Percentiles rank a stretch among this genome's conserved stretches.
Conservation (phyloP, 2,888 invertebrate species). For the Boloria euphrosyne region DNA sequence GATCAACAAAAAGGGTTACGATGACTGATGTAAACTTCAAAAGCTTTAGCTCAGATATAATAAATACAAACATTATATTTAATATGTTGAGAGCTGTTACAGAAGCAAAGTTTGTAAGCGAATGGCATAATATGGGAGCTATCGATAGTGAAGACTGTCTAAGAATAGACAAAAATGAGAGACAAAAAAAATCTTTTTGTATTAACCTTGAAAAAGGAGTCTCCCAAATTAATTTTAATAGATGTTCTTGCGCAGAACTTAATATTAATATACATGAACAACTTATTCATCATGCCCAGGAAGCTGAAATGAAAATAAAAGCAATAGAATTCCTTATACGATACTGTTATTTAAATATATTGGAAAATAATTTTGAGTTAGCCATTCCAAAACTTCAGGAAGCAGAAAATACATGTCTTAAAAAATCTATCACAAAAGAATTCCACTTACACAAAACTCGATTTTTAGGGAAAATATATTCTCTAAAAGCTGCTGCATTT, state of each 20-base stretch:
- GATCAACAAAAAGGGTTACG: conserved; percentile 63
- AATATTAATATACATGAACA: conserved; percentile 67
- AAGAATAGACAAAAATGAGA: conserved; percentile 43
- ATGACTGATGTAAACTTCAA: conserved; percentile 52
- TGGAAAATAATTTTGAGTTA: conserved; percentile 55
- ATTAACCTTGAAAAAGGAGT: conserved; percentile 63
- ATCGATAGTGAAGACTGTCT: conserved; percentile 60
- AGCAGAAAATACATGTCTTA: conserved; percentile 57
- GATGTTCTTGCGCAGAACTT: conserved; percentile 68
- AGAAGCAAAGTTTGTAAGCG: conserved; percentile 57
- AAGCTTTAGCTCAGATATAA: conserved; percentile 42
- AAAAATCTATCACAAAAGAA: conserved; percentile 44
- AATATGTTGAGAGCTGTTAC: conserved; percentile 61
- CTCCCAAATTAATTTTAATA: conserved; percentile 61
- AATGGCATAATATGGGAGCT: conserved; percentile 66
- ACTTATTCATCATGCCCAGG: conserved; percentile 65
- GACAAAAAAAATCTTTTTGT: conserved; percentile 47
- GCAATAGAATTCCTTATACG: conserved; percentile 62
- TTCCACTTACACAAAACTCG: conserved; percentile 51
- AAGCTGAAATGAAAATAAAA: conserved; percentile 67
- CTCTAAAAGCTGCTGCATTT: conserved; percentile 62
- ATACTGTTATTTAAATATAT: conserved; percentile 59
- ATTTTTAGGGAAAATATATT: conserved; percentile 64
- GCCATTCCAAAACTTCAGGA: conserved; percentile 59
- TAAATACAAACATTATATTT: conserved; percentile 51